phyloP scores from a whole-genome alignment of 2,113 vertebrate species.

The Myrmecophaga tridactyla region DNA sequence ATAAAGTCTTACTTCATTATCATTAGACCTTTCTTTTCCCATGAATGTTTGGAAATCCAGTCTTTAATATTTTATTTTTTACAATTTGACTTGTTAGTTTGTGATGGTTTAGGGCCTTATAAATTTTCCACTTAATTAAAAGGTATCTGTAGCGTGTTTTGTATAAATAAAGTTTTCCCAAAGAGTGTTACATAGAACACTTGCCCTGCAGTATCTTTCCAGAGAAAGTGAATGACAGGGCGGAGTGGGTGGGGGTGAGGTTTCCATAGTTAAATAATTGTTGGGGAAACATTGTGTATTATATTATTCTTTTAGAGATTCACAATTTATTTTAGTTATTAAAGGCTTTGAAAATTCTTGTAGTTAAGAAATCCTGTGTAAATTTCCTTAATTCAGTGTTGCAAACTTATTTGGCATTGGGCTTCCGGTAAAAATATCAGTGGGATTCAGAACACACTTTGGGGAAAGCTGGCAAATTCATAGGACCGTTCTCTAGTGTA shows the following conservation, averaged over 20 bases:
- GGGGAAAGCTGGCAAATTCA: background rate
- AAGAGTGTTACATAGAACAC: background rate
- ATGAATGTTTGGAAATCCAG: background rate
- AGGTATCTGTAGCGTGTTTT: background rate
- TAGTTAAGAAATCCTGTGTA: background rate
- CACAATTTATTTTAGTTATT: background rate
- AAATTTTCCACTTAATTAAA: constrained; percentile 19
- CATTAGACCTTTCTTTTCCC: background rate
- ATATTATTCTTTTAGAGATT: constrained; percentile 2
- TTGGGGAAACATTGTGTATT: constrained; percentile 1
- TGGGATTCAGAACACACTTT: background rate
- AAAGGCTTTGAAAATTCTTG: constrained; percentile 25
- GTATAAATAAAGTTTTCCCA: constrained; percentile 23
- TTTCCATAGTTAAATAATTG: background rate
- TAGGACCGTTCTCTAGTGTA: background rate
- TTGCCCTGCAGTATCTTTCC: background rate
- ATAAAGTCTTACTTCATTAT: constrained; percentile 21
- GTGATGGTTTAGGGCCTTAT: background rate
- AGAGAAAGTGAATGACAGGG: too few relatives aligned
- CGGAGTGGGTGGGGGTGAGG: background rate
- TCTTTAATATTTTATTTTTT: constrained; percentile 11
- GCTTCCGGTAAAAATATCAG: background rate
- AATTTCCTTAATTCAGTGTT: constrained; percentile 7
- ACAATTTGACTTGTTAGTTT: background rate
- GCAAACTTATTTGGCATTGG: background rate